These are phyloP conservation scores for Petrosia ficiformis DNA, from an alignment of 37 sponge, comb jelly and placozoan species.

Conservation along the genomic window DNA sequence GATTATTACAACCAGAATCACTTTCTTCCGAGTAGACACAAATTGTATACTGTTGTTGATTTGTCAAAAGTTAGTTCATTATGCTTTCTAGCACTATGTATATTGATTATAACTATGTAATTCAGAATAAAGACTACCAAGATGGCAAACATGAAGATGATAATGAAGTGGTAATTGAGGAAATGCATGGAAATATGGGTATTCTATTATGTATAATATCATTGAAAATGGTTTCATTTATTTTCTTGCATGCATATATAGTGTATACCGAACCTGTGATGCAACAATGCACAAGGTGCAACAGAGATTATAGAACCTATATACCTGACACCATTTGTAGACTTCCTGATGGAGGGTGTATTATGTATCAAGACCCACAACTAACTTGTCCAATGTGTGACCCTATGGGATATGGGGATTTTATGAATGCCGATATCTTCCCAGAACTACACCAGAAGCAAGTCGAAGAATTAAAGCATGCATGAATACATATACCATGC, in stretches of 20 bases:
- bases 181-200: background rate
- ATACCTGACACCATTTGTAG: slow-evolving; percentile 5
- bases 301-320: background rate
- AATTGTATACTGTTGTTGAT: background rate
- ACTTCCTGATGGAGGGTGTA: slow-evolving; percentile 2
- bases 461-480: too few relatives aligned
- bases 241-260: background rate
- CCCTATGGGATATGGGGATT: background rate
- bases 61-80: too few relatives aligned
- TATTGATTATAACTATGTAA: too few relatives aligned
- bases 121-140: too few relatives aligned
- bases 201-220: too few relatives aligned
- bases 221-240: background rate
- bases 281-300: background rate
- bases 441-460: background rate
- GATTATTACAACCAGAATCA: background rate
- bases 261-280: background rate
- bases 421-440: slow-evolving; percentile 6
- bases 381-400: slow-evolving; percentile 12
- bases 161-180: background rate
- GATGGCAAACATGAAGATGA: too few relatives aligned
- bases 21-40: background rate
- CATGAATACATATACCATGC: too few relatives aligned
- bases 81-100: too few relatives aligned
- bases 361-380: slow-evolving; percentile 8